Conservation (phyloP, 2,797 vertebrate genomes). For the Danio jaintianensis region DNA sequence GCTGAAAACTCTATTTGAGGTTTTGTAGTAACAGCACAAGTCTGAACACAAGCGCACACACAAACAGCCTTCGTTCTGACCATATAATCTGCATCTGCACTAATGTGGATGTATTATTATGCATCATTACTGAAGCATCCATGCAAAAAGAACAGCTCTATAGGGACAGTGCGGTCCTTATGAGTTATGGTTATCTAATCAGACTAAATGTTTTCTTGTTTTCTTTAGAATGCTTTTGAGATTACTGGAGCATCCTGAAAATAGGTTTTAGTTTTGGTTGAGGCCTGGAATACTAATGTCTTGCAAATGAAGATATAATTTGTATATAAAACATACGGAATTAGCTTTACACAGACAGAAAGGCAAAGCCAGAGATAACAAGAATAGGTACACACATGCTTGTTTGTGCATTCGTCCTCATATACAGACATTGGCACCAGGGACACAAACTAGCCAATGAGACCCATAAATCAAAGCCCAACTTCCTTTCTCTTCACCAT, state of each 20-base stretch:
- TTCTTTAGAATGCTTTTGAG: background rate
- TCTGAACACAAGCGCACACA: background rate
- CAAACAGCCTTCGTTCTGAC: constrained; percentile 22
- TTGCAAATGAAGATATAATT: constrained; percentile 9
- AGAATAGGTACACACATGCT: background rate
- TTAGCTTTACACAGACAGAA: background rate
- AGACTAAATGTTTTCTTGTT: background rate
- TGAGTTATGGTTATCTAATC: constrained; percentile 23
- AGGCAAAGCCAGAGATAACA: background rate
- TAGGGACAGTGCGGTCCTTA: constrained; percentile 43
- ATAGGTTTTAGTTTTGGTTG: background rate
- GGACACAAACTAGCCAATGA: constrained; percentile 21
- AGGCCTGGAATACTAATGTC: background rate
- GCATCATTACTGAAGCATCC: constrained; percentile 54
- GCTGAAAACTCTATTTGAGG: constrained; percentile 4
- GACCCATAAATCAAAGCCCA: constrained; percentile 35
- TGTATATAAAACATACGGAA: background rate
- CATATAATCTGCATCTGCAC: constrained; percentile 46
- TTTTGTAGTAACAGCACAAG: constrained; percentile 24
- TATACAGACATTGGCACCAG: constrained; percentile 27
- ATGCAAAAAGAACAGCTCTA: constrained; percentile 47
- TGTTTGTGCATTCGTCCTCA: constrained; percentile 23
- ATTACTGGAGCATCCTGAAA: background rate
- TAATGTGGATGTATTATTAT: constrained; percentile 50
- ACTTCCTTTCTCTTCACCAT: background rate